Base-by-base conservation (phyloP, 2,797 vertebrate genomes). In the Otolemur crassicaudatus region DNA sequence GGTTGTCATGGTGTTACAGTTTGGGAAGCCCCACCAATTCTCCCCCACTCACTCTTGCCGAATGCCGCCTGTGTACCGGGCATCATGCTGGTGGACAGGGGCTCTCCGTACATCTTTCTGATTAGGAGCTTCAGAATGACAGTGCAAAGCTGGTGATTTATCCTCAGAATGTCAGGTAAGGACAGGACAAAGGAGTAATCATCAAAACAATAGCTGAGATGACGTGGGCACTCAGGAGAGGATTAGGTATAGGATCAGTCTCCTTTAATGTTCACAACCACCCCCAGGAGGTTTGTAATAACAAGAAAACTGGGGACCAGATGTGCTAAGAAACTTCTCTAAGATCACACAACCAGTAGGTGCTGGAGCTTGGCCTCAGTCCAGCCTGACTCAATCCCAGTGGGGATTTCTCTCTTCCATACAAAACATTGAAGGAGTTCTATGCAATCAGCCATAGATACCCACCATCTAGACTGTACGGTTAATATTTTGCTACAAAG, bases 1-100 rank as follows among this genome's bases (percentile, higher is more conserved):
- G 31, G 46, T 10, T 16, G 37, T 29, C 60, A 27, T 2, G 19
- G n/a, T 0, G 0, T 29, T 27, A 20, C 10, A 29, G 43, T 2
- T 17, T 1, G 1, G 19, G 23, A 25, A 76, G 37, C 22, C 27
- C 60, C 34, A 0, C 34, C 31, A 1, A 5, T 12, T 56, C 46
- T n/a, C 58, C 11, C 7, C 8, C 22, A 19, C 65, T 31, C 63
- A 37, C 1, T 2, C 20, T 37, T 60, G 53, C 67, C 11, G 13
- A 23, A 46, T 0, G 58, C 58, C 65, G 25, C 7, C 75, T 7
- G 3, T 5, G 37, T 53, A 23, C 53, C 7, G 1, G 43, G 40
- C 84, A 19, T 7, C 25, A 2, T 5, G 23, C 13, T 20, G 34
- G 63, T 1, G 10, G 88, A 22, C 49, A 80, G n/a, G 70, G 1